These are phyloP conservation scores for Todiramphus saurophagus DNA, from an alignment of 2,113 vertebrate species.

Conservation along the genomic window DNA sequence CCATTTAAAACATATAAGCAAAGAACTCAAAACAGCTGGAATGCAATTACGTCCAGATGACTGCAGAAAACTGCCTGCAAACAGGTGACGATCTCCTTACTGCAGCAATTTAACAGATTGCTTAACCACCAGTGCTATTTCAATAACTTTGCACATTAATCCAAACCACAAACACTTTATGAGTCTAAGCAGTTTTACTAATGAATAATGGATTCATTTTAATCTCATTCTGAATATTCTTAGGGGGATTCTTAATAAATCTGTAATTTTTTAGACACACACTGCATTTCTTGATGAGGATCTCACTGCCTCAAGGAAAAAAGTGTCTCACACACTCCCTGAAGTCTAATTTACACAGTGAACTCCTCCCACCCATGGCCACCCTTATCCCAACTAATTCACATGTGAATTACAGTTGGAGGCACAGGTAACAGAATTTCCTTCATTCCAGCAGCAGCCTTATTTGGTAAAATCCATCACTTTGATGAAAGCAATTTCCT, in stretches of 20 bases:
- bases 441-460: neutral
- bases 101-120: conserved; percentile 18
- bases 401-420: neutral
- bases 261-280: neutral
- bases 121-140: neutral
- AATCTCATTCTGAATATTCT: neutral
- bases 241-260: neutral
- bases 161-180: neutral
- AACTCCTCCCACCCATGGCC: neutral
- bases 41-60: neutral
- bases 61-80: conserved; percentile 34
- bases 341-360: neutral
- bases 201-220: conserved; percentile 48
- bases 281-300: neutral
- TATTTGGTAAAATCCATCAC: neutral
- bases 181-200: conserved; percentile 17
- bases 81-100: conserved; percentile 32
- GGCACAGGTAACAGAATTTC: neutral
- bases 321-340: neutral
- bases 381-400: neutral
- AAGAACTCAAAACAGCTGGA: conserved; percentile 40
- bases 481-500: neutral
- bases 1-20: neutral
- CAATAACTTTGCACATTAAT: neutral
- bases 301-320: neutral